Evolutionary conservation across 2,797 vertebrate species (phyloP).

Genomic region (Peromyscus aztecus): DNA sequence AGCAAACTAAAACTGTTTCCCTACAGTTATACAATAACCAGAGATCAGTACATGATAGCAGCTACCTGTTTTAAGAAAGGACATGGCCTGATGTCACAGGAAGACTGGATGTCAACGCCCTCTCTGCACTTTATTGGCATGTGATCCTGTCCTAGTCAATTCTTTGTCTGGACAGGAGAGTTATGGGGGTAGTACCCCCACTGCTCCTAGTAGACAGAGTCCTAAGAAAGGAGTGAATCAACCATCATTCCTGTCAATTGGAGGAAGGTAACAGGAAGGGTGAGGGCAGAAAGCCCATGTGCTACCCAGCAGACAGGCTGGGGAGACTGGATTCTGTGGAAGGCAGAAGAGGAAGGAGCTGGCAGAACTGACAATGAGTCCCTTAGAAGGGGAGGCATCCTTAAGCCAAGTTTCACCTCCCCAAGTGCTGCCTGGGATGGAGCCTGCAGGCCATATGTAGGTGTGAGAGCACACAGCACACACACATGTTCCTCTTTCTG

Average conservation of each 20-base stretch:
- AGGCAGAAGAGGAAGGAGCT: not conserved
- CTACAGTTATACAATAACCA: not conserved
- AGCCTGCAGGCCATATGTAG: not conserved
- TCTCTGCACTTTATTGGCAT: accelerated
- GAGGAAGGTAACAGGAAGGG: not conserved
- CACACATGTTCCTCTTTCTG: not conserved
- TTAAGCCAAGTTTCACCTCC: not conserved
- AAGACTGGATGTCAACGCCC: accelerated
- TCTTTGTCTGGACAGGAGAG: not conserved
- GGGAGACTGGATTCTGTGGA: not conserved
- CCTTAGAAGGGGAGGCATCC: not conserved
- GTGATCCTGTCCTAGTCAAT: accelerated
- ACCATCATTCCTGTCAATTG: not conserved
- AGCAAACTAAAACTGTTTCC: not conserved
- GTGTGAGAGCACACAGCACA: not conserved
- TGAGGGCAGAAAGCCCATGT: not conserved
- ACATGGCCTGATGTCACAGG: accelerated
- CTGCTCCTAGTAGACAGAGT: not conserved
- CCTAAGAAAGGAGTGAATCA: not conserved
- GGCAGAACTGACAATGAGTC: not conserved
- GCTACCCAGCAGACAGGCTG: not conserved
- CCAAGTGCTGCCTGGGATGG: not conserved
- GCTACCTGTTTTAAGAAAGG: too few relatives aligned
- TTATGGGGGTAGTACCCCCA: not conserved
- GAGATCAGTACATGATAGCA: not conserved